Evolutionary conservation across 2,113 vertebrate species (phyloP).

Genomic region (Pyrgilauda ruficollis): DNA sequence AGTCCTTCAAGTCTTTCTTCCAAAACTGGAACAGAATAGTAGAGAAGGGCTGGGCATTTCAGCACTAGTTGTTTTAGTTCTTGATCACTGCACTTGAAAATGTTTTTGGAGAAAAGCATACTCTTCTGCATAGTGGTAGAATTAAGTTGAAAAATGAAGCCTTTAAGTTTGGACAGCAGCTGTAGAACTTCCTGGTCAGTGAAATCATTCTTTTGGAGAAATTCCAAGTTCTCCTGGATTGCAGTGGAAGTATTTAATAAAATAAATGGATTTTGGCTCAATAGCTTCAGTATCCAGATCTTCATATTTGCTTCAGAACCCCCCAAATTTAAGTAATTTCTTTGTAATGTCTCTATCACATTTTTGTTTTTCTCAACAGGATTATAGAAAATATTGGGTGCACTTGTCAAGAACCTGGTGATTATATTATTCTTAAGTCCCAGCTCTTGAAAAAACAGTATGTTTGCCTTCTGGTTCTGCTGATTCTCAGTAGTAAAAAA

Average conservation of each 20-base stretch:
- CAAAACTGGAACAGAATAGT: slow-evolving; percentile 80
- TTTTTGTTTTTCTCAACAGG: slow-evolving; percentile 80
- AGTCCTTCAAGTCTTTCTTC: slow-evolving; percentile 81
- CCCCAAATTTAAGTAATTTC: slow-evolving; percentile 80
- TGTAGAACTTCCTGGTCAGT: slow-evolving; percentile 79
- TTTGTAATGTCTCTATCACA: slow-evolving; percentile 78
- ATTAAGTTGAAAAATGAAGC: slow-evolving; percentile 87
- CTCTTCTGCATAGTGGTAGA: slow-evolving; percentile 77
- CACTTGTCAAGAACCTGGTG: slow-evolving; percentile 85
- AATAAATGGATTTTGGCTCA: slow-evolving; percentile 91
- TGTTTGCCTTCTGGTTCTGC: slow-evolving; percentile 81
- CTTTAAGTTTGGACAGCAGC: slow-evolving; percentile 87
- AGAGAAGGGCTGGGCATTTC: slow-evolving; percentile 86
- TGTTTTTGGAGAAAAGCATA: slow-evolving; percentile 77
- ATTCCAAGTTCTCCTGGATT: slow-evolving; percentile 81
- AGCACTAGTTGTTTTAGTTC: slow-evolving; percentile 80
- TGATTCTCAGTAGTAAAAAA: slow-evolving; percentile 84
- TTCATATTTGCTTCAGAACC: slow-evolving; percentile 85
- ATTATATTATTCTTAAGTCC: slow-evolving; percentile 87
- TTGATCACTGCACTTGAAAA: slow-evolving; percentile 79
- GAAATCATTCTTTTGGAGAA: slow-evolving; percentile 81
- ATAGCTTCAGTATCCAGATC: slow-evolving; percentile 89
- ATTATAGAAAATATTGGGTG: slow-evolving; percentile 83
- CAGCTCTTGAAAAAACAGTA: slow-evolving; percentile 84
- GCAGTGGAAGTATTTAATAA: slow-evolving; percentile 77